A percentile compares a stretch with the other conserved stretches of the same genome.
Evolutionary conservation across 1,140 invertebrate species (phyloP).

Genomic region (Spodoptera frugiperda): DNA sequence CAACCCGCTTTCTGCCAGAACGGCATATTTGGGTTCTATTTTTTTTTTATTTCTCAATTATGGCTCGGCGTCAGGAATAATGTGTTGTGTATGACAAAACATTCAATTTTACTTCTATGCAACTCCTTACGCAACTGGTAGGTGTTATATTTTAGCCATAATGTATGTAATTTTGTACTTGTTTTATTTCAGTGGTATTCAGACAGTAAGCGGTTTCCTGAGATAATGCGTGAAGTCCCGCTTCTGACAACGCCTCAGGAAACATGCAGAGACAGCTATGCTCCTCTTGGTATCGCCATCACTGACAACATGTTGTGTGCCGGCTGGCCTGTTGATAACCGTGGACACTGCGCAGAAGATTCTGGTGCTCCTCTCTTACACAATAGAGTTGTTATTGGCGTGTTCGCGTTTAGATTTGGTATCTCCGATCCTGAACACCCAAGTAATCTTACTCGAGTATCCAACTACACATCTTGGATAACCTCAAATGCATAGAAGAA

Average conservation of each 20-base stretch:
- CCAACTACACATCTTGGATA: constrained; percentile 70
- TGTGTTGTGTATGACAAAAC: too few species aligned
- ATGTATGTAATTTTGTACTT: background rate
- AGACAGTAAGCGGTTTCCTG: constrained; percentile 54
- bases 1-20: too few species aligned
- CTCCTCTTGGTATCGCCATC: constrained; percentile 34
- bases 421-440: constrained; percentile 84
- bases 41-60: too few species aligned
- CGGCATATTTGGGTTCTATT: too few species aligned
- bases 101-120: too few species aligned
- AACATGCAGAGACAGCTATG: constrained; percentile 48
- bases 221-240: constrained; percentile 66
- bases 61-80: too few species aligned
- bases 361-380: constrained; percentile 88
- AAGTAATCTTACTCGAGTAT: constrained; percentile 85
- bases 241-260: constrained; percentile 63
- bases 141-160: too few species aligned
- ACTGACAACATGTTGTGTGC: constrained; percentile 74
- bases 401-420: constrained; percentile 76
- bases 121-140: too few species aligned
- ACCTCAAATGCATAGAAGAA: constrained; percentile 56
- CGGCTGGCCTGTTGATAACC: constrained; percentile 67
- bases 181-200: constrained; percentile 57
- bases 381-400: constrained; percentile 75
- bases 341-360: constrained; percentile 84